phyloP scores from a whole-genome alignment of 2,888 invertebrate species.

The Orthosia cruda region DNA sequence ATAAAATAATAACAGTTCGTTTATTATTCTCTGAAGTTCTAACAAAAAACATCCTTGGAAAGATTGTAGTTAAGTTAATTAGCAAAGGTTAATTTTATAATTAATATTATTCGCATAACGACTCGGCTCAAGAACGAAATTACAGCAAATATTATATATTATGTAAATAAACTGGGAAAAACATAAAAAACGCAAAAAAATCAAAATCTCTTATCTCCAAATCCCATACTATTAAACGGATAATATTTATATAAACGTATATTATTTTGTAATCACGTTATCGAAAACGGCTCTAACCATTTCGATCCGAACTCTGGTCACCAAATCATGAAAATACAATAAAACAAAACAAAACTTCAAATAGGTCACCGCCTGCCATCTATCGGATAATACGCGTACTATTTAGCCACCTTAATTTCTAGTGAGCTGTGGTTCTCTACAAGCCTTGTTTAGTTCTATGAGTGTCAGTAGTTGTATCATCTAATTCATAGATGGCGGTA shows the following conservation, averaged over 20 bases:
- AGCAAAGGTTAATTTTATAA: conserved; percentile 19
- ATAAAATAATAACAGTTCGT: not conserved
- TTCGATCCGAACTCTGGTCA: no score
- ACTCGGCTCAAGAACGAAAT: conserved; percentile 7
- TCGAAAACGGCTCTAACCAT: no score
- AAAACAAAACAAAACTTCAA: not conserved
- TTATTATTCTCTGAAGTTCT: not conserved
- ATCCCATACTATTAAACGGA: no score
- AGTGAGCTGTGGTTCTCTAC: not conserved
- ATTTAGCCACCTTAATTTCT: not conserved
- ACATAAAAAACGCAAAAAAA: not conserved
- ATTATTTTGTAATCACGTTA: no score
- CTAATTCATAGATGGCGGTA: conserved; percentile 45
- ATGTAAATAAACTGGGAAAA: not conserved
- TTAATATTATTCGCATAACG: conserved; percentile 33
- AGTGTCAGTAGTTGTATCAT: conserved; percentile 7
- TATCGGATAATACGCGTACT: conserved; percentile 18
- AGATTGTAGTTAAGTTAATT: conserved; percentile 8
- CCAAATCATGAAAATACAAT: not conserved
- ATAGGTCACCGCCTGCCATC: conserved; percentile 36
- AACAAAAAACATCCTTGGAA: conserved; percentile 24
- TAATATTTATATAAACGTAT: no score
- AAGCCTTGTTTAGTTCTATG: not conserved
- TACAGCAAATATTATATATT: not conserved
- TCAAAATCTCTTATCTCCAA: no score